Conservation (phyloP, 2,888 invertebrate species). For the Fissipunctia ypsillon region DNA sequence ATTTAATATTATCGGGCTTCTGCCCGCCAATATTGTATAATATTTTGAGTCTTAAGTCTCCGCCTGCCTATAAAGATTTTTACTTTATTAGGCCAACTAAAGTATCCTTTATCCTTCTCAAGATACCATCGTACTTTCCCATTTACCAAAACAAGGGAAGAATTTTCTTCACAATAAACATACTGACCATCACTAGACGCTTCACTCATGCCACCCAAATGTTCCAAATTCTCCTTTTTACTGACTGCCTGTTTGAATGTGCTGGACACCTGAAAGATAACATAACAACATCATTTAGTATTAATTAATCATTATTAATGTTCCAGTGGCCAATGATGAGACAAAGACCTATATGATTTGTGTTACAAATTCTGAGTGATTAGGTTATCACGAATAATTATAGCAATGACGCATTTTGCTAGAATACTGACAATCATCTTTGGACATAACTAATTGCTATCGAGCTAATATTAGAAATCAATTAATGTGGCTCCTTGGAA, state of each 20-base stretch:
- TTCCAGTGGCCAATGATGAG: neutral
- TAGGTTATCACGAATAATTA: constrained; percentile 34
- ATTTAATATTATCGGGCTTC: no score
- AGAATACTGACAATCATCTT: neutral
- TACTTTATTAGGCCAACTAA: neutral
- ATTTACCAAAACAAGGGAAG: neutral
- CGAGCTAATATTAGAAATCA: neutral
- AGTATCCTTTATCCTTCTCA: neutral
- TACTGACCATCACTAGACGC: constrained; percentile 96
- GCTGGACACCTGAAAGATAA: constrained; percentile 92
- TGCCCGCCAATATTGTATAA: no score
- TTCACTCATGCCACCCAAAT: constrained; percentile 97
- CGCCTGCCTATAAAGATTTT: no score
- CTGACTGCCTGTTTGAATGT: constrained; percentile 98
- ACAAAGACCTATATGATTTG: constrained; percentile 6
- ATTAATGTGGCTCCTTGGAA: no score
- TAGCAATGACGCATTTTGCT: constrained; percentile 27
- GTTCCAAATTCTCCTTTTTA: constrained; percentile 97
- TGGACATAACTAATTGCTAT: constrained; percentile 19
- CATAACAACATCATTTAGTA: neutral
- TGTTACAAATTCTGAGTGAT: constrained; percentile 28
- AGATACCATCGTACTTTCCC: no score
- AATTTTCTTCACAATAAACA: neutral
- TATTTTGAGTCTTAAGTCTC: neutral
- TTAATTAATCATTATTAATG: neutral